Evolutionary conservation across 2,797 vertebrate genomes (phyloP), one percentile per base, ranked within the genome.

Genomic region (Enteromius fasciolatus): DNA sequence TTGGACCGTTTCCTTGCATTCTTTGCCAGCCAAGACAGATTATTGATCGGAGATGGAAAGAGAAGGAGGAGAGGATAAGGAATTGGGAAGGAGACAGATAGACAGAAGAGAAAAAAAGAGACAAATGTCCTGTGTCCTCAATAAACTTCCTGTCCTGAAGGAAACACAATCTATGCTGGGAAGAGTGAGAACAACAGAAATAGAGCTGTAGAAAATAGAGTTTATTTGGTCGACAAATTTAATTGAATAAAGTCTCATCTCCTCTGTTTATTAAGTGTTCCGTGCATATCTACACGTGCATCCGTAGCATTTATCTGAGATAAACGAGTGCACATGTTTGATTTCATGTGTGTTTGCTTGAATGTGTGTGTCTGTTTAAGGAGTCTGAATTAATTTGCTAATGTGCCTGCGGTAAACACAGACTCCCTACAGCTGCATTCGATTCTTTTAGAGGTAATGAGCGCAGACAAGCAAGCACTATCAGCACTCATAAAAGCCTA

Each of bases 1-100:
- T 31, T 92, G 90, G 87, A 90, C 81, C 84, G 80, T 85, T 75
- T 90, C 85, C 81, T 90, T 86, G 46, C 88, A 88, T 91, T 90
- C 83, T 86, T 82, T 76, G 88, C 80, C 85, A 86, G 86, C 63
- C 85, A 89, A 44, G 39, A 72, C 79, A 86, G 80, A 70, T 74
- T 91, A 93, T 94, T 89, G 90, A 92, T 92, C 82, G 81, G 59
- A 61, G 57, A 61, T 23, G 50, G 67, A 74, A 68, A 75, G 80
- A 75, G 67, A 68, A 68, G 59, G 48, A 72, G 63, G 52, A 80
- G 76, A 84, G 59, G 76, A 63, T 82, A 25, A 87, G 79, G 25
- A 82, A 75, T 50, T 70, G 52, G 28, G 50, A 46, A 80, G 52
- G 36, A 64, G 77, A 52, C 46, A 25, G 80, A 33, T 59, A 73